Evolutionary conservation across 2,888 invertebrate genomes (phyloP).

Genomic region (Diadromus collaris): DNA sequence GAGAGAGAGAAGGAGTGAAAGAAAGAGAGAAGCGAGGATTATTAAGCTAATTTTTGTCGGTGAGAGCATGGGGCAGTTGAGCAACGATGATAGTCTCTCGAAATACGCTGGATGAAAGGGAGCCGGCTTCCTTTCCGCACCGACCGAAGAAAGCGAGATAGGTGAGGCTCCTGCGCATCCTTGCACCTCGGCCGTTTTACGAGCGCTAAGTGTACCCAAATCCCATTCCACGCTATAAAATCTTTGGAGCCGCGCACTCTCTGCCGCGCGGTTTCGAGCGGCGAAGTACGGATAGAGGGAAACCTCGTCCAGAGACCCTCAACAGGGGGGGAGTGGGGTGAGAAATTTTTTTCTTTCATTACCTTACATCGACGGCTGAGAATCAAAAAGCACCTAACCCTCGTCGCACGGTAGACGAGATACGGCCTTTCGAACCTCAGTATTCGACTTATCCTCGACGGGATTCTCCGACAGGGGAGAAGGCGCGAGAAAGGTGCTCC

Average conservation of each 20-base stretch:
- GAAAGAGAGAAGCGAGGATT: slow-evolving; percentile 39
- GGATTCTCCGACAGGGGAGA: neutral
- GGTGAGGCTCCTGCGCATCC: slow-evolving; percentile 67
- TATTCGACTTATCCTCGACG: neutral
- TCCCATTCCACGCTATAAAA: slow-evolving; percentile 70
- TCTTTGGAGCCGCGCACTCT: slow-evolving; percentile 41
- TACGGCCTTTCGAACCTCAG: neutral
- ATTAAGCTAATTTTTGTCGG: slow-evolving; percentile 56
- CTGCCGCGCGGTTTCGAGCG: neutral
- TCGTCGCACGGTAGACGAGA: neutral
- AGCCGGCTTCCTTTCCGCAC: slow-evolving; percentile 45
- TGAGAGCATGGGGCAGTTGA: slow-evolving; percentile 28
- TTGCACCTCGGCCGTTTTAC: slow-evolving; percentile 77
- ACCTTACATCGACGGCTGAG: neutral
- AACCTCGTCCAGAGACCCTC: neutral
- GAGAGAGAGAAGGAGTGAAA: neutral
- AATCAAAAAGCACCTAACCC: neutral
- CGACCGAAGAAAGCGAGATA: slow-evolving; percentile 16
- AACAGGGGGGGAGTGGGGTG: slow-evolving; percentile 2
- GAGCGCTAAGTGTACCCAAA: slow-evolving; percentile 78
- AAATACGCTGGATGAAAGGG: slow-evolving; percentile 49
- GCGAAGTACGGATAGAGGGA: slow-evolving; percentile 17
- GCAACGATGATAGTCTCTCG: slow-evolving; percentile 36
- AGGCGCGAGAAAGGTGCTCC: slow-evolving; percentile 13
- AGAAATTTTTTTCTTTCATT: slow-evolving; percentile 39